Percentiles rank a stretch among this genome's conserved stretches.
phyloP scores from a whole-genome alignment of 1,140 invertebrate species.

The Leptonema lineaticorne region DNA sequence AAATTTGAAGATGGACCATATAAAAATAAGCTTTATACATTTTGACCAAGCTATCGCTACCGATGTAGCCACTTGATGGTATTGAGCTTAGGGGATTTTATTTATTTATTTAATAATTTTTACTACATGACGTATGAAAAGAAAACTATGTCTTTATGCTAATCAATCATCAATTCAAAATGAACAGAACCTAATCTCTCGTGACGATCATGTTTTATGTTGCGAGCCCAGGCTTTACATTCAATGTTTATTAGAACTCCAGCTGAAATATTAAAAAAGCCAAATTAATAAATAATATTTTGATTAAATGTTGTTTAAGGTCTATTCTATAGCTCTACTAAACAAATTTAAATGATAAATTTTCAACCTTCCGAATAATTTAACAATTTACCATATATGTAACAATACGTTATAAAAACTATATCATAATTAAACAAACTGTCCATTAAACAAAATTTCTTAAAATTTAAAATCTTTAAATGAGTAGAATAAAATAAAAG shows the following conservation, averaged over 20 bases:
- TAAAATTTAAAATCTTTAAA: neutral
- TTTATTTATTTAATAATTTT: too few relatives aligned
- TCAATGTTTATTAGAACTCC: constrained; percentile 87
- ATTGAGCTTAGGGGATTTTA: too few relatives aligned
- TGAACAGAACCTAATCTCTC: constrained; percentile 83
- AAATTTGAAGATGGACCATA: neutral
- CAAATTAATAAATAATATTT: too few relatives aligned
- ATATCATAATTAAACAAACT: too few relatives aligned
- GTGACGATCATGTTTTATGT: constrained; percentile 76
- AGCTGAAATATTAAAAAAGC: constrained; percentile 61
- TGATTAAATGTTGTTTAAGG: too few relatives aligned
- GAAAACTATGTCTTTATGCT: constrained; percentile 46
- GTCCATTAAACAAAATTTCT: too few relatives aligned
- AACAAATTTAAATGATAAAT: too few relatives aligned
- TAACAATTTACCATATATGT: too few relatives aligned
- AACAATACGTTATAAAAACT: too few relatives aligned
- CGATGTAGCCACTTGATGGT: constrained; percentile 7
- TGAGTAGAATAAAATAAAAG: neutral
- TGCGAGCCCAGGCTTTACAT: constrained; percentile 87
- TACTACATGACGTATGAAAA: neutral
- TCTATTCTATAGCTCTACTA: too few relatives aligned
- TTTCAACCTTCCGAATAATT: too few relatives aligned
- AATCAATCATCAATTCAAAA: constrained; percentile 88
- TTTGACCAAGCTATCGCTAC: constrained; percentile 8
- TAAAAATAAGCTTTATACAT: constrained; percentile 13